Evolutionary conservation across 2,797 vertebrate genomes (phyloP), one percentile per base, ranked within the genome.

Genomic region (Okamejei kenojei): DNA sequence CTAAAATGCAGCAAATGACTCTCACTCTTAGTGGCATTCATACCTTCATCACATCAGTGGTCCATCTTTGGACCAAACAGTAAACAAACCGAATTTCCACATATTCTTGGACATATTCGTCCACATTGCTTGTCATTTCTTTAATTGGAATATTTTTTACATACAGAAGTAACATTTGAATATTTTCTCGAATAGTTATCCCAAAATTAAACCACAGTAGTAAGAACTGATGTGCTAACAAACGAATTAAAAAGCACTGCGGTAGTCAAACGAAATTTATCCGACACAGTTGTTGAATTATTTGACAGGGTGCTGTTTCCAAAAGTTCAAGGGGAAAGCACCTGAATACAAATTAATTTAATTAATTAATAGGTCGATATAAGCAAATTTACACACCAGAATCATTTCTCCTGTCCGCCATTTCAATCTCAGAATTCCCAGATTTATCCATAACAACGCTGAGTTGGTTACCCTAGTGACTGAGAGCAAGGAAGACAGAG

Each of bases 351-450:
- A 17, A 63, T 86, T n/a, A 65, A 63, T 63, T n/a, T n/a, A n/a
- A 86, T 32, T 63, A 86, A 86, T 32, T 63, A 86, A 61, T 29
- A 54, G 19, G 9, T 38, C 58, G 15, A 91, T 45, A 91, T 26
- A 76, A 92, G 13, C 71, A 76, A 92, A 23, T 74, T 74, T 92
- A 92, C 90, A 74, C 38, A 92, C 90, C 90, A 17, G 45, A 74
- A 29, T 92, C 90, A 73, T 45, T 91, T 73, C 88, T 91, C 68
- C 21, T 91, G 88, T 73, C 88, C 88, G 65, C 88, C 88, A 91
- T 91, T 92, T 92, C 38, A 76, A 76, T 76, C 90, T 71, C 90
- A 92, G 71, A 92, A 54, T 76, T 76, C 71, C 35, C 23, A 54
- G 26, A 76, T 92, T 54, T 76, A 15, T 54, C 23, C 68, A 45